Evolutionary conservation across 2,113 vertebrate species (phyloP).

Genomic region (Lota lota): DNA sequence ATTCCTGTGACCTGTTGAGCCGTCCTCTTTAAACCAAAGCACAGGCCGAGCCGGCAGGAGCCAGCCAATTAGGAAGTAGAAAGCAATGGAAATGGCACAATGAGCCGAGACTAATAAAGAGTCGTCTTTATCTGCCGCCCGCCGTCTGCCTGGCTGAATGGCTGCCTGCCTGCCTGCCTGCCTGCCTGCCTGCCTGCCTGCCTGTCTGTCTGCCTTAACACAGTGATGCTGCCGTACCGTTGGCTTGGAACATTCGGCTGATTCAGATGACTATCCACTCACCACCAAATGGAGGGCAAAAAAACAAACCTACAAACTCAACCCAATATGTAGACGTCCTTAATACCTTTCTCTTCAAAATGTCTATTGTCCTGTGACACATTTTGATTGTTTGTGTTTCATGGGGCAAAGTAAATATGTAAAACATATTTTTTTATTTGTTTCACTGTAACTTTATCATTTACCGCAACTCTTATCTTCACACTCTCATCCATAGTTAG

Average conservation of each 20-base stretch:
- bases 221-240: conserved; percentile 22
- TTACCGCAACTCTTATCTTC: too few relatives aligned
- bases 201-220: conserved; percentile 63
- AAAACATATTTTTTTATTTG: too few relatives aligned
- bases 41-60: conserved; percentile 80
- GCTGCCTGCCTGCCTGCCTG: background rate
- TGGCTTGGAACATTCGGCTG: background rate
- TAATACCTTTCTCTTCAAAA: too few relatives aligned
- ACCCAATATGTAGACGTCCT: too few relatives aligned
- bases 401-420: too few relatives aligned
- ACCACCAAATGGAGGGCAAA: background rate
- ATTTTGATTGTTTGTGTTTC: background rate
- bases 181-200: too few relatives aligned
- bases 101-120: conserved; percentile 86
- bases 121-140: conserved; percentile 74
- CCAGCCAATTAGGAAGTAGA: conserved; percentile 74
- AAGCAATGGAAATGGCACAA: conserved; percentile 76
- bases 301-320: too few relatives aligned
- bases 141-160: conserved; percentile 42
- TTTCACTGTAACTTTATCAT: too few relatives aligned
- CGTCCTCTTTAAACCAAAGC: conserved; percentile 84
- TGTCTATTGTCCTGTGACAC: too few relatives aligned
- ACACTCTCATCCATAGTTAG: too few relatives aligned
- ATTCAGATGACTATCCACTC: background rate
- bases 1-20: conserved; percentile 80